Evolutionary conservation across 2,888 invertebrate species (phyloP), one percentile per base, ranked within the genome.

Genomic region (Adelognathus sp.): DNA sequence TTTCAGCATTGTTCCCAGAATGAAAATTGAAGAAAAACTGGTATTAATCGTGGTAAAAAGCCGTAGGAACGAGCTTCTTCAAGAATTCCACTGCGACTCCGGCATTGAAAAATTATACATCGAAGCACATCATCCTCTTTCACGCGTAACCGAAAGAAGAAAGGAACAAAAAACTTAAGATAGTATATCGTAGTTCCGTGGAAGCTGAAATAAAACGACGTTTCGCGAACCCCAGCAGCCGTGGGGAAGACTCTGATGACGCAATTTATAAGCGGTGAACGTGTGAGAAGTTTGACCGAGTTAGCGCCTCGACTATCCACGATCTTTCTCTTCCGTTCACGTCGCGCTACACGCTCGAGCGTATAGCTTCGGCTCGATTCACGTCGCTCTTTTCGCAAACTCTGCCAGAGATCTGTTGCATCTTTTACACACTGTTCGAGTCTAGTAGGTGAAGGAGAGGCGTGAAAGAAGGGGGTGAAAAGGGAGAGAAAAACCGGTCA

Each of bases 281-380:
- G 67, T 63, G 73, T 69, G 77, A 73, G 41, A 73, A 73, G 77
- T 78, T 73, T 69, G 77, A 56, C 73, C 77, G 73, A 78, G 73
- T 78, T 78, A 67, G 29, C 36, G 56, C 9, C 27, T 50, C 33
- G 24, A 36, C 7, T 11, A 21, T n/a, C 33, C 14, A 9, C 72
- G 76, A 66, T 76, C 54, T 56, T 67, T 56, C 76, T 72, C 56
- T 41, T 52, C 52, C 71, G 60, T 56, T 73, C 31, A 60, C 9
- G 29, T 44, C 21, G 39, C 1, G n/a, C n/a, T n/a, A n/a, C 11
- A 11, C 21, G 36, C 24, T 21, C 33, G 21, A 4, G 24, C n/a
- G n/a, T n/a, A 60, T 24, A 24, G 24, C 33, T 21, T 36, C 33
- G 18, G 7, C 56, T 46, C 11, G 21, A 2, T 21, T 31, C 9